phyloP scores from a whole-genome alignment of 1,140 invertebrate species.

The Plodia interpunctella region DNA sequence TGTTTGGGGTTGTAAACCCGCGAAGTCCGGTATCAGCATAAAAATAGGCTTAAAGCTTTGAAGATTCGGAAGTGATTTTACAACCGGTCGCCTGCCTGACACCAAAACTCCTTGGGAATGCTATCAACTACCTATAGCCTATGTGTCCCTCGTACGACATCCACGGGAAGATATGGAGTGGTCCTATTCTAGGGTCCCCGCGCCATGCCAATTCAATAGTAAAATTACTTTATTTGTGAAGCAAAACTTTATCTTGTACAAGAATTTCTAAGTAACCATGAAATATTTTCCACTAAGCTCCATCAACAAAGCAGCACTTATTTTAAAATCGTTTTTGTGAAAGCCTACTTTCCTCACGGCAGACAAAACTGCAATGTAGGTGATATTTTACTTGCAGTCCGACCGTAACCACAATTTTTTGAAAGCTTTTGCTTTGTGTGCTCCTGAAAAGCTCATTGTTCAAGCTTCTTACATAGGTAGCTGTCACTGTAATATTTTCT shows the following conservation, averaged over 20 bases:
- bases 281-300: not conserved
- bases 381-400: constrained; percentile 22
- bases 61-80: too few relatives aligned
- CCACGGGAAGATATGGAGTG: too few relatives aligned
- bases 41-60: too few relatives aligned
- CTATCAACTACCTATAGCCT: too few relatives aligned
- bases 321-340: constrained; percentile 16
- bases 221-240: too few relatives aligned
- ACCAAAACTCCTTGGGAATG: too few relatives aligned
- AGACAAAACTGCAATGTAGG: constrained; percentile 22
- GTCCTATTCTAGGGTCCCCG: too few relatives aligned
- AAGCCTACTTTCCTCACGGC: constrained; percentile 8
- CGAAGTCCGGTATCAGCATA: too few relatives aligned
- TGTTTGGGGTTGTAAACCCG: too few relatives aligned
- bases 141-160: too few relatives aligned
- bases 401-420: constrained; percentile 21
- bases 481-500: not conserved
- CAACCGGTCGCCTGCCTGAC: too few relatives aligned
- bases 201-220: too few relatives aligned
- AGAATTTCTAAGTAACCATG: constrained; percentile 7
- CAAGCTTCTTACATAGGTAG: not conserved
- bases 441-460: constrained; percentile 17
- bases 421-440: constrained; percentile 21
- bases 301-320: constrained; percentile 14
- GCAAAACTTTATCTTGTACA: not conserved